A percentile compares a stretch with the other conserved stretches of the same genome.
These are phyloP conservation scores for Hoplias malabaricus DNA, from an alignment of 2,113 vertebrate genomes.

Conservation along the genomic window DNA sequence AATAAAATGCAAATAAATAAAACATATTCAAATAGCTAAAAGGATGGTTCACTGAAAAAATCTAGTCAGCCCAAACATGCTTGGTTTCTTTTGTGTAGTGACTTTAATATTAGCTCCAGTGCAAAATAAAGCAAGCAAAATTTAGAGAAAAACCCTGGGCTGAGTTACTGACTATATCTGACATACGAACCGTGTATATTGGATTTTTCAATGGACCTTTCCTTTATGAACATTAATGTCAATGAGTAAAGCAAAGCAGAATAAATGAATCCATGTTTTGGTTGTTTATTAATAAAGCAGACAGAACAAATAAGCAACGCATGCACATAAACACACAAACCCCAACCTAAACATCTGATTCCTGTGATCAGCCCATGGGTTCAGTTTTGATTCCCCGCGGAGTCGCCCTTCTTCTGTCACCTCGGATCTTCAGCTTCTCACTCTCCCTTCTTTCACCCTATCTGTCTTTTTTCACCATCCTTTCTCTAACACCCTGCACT, in stretches of 20 bases:
- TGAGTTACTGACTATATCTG: no score
- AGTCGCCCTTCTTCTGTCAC: constrained; percentile 1
- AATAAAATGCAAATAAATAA: no score
- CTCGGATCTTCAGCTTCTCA: constrained; percentile 15
- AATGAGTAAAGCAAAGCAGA: neutral
- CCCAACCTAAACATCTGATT: neutral
- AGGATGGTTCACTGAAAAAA: no score
- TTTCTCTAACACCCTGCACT: constrained; percentile 43
- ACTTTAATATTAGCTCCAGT: no score
- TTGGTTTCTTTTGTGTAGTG: no score
- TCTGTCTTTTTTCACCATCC: constrained; percentile 36
- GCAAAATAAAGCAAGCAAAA: no score
- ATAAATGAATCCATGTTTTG: neutral
- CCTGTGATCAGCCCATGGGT: neutral
- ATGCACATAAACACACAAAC: neutral
- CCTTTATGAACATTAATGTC: no score
- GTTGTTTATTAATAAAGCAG: neutral
- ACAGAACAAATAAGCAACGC: neutral
- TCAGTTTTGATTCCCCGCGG: neutral
- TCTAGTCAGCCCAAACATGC: no score
- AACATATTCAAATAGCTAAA: no score
- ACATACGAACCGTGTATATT: neutral
- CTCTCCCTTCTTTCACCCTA: constrained; percentile 34
- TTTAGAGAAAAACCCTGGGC: no score
- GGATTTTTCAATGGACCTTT: neutral